Conservation (phyloP, 2,113 vertebrate genomes). For the Corydoras maculifer region DNA sequence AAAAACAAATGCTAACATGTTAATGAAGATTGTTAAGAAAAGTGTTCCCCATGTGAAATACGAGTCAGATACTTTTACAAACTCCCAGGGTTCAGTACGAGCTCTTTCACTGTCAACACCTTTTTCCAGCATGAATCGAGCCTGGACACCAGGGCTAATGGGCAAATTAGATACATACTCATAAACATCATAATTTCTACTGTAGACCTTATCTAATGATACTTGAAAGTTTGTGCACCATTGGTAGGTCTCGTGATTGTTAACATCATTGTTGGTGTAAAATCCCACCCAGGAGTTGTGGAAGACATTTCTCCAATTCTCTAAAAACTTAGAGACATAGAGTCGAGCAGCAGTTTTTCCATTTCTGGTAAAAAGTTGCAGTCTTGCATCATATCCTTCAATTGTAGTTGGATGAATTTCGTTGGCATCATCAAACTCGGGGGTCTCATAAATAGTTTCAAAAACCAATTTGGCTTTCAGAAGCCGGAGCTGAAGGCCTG, state of each 20-base stretch:
- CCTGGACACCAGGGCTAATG: constrained; percentile 1
- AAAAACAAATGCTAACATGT: not conserved
- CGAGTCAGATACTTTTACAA: not conserved
- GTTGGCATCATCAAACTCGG: not conserved
- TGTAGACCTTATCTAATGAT: not conserved
- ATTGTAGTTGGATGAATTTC: too few species aligned
- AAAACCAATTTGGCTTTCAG: not conserved
- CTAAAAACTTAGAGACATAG: constrained; percentile 16
- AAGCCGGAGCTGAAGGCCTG: not conserved
- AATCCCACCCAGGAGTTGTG: constrained; percentile 13
- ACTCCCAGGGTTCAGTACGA: constrained; percentile 1
- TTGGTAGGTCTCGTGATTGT: not conserved
- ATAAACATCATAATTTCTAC: constrained; percentile 8
- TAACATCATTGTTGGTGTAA: not conserved
- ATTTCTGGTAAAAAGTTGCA: constrained; percentile 5
- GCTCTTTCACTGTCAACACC: not conserved
- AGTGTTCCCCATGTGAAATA: not conserved
- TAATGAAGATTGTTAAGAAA: not conserved
- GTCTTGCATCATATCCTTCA: not conserved
- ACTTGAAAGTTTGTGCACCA: constrained; percentile 4
- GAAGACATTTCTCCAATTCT: not conserved
- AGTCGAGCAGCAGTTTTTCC: constrained; percentile 10
- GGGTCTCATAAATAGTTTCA: not conserved
- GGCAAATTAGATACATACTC: constrained; percentile 1
- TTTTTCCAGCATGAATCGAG: constrained; percentile 4